Evolutionary conservation across 2,113 vertebrate species (phyloP).

Genomic region (Ammodytes marinus): DNA sequence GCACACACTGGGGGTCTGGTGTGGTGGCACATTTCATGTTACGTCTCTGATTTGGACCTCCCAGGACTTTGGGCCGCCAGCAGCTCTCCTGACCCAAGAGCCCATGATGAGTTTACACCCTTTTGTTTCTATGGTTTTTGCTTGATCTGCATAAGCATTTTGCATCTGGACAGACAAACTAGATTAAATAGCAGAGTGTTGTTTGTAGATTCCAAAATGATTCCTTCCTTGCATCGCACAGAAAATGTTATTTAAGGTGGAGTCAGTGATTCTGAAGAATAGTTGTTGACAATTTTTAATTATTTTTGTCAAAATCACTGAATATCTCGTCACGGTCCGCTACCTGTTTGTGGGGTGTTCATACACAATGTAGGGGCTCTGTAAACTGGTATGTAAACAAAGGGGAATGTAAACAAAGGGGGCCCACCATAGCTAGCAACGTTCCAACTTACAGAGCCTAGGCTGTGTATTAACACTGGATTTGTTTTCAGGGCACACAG

Average conservation of each 20-base stretch:
- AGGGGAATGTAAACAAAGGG: too few species aligned
- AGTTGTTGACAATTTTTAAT: too few species aligned
- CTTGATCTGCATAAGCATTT: not conserved
- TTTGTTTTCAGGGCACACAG: too few species aligned
- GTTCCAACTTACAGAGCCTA: too few species aligned
- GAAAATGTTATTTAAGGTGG: not conserved
- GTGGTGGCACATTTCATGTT: conserved; percentile 57
- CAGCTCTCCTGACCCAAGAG: not conserved
- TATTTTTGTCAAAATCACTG: too few species aligned
- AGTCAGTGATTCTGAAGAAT: too few species aligned
- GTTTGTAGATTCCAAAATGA: not conserved
- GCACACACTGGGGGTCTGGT: not conserved
- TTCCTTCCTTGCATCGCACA: not conserved
- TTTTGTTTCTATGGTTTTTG: not conserved
- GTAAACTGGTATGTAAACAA: too few species aligned
- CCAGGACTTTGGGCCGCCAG: conserved; percentile 48
- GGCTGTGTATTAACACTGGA: too few species aligned
- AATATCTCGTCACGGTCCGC: too few species aligned
- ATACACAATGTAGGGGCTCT: too few species aligned
- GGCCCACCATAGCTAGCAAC: too few species aligned
- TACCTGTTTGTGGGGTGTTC: too few species aligned
- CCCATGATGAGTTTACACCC: not conserved
- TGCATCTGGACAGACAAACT: not conserved
- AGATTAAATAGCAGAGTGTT: not conserved
- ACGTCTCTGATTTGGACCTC: conserved; percentile 56